Evolutionary conservation across 2,888 invertebrate species (phyloP), one percentile per base, ranked within the genome.

Genomic region (Lumbricus terrestris): DNA sequence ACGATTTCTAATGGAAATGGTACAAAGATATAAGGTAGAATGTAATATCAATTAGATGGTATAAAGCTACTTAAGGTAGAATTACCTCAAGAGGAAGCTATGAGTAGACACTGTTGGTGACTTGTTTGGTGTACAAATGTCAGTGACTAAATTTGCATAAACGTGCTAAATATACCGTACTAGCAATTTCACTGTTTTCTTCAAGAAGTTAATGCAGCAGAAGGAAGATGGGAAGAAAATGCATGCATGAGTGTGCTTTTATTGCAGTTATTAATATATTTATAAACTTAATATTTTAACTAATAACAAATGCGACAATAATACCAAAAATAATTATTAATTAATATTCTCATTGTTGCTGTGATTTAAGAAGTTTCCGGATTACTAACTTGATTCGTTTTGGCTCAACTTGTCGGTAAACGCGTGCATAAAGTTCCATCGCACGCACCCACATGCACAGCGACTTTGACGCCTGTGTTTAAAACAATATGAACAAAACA

Each of bases 381-480:
- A n/a, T 29, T 23, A 82, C 95, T 96, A 95, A 97, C 97, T 96
- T 96, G 92, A 96, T 96, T 90, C 97, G 96, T 95, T 98, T 98
- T 0, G 98, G 98, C 94, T 98, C 97, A 3, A 98, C 98, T 16
- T 97, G 96, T 94, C 96, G 96, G 95, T 97, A 97, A 0, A 98
- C 97, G 95, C 97, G 97, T 0, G 98, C 97, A 94, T 98, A 98
- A 94, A 97, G 96, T 93, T 98, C 97, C 93, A 98, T 97, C 0
- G 98, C 98, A 94, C 97, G 96, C 16, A 98, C 98, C 98, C 98
- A 98, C 94, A 98, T 96, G 93, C 98, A 98, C 95, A 98, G 96
- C 18, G 98, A 98, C 93, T 97, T 97, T 93, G 98, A 98, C 0
- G 98, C 98, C 96, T 97, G 96, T 42, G 38, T 47, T 69, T n/a